Evolutionary conservation across 2,888 invertebrate species (phyloP), one percentile per base, ranked within the genome.

Genomic region (Sipha maydis): DNA sequence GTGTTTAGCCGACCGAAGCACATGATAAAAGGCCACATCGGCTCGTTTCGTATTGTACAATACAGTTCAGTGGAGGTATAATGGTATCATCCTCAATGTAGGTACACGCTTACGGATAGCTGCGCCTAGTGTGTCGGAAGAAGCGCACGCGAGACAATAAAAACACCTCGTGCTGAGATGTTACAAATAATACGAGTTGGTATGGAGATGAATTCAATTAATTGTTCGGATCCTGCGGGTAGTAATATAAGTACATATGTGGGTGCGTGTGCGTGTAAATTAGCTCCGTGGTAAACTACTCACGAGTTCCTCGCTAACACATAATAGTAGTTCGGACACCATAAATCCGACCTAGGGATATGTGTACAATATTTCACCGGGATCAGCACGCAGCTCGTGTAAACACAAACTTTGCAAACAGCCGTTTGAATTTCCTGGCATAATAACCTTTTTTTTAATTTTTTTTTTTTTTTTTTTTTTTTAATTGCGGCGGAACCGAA

Each of bases 341-440:
- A 28, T 71, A 71, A 71, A 71, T 71, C 71, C 71, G 71, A 28
- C 28, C 28, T 31, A 4, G 69, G 71, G 71, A 71, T 71, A 71
- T 28, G 71, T 71, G 71, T 8, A 28, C 71, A 28, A 71, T 71
- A 71, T 71, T 71, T 71, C 31, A 71, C 31, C 31, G 71, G 71
- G 28, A 71, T 71, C 71, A 71, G 31, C 71, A 71, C 71, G 71
- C 71, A 28, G 8, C 31, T 71, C 71, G 71, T 71, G 71, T 71
- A 71, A 71, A 71, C 71, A 71, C 71, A 14, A 28, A 69, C 28
- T n/a, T 71, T 28, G 71, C 28, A 71, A 71, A 71, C 71, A 71
- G 71, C 71, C 71, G 31, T 71, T 71, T 71, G 71, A n/a, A 28
- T 71, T 71, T 71, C 71, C 71, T 28, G 28, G 31, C 17, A 17